These are phyloP conservation scores for Drosophila obscura DNA, from an alignment of 1,140 invertebrate genomes.

Conservation along the genomic window DNA sequence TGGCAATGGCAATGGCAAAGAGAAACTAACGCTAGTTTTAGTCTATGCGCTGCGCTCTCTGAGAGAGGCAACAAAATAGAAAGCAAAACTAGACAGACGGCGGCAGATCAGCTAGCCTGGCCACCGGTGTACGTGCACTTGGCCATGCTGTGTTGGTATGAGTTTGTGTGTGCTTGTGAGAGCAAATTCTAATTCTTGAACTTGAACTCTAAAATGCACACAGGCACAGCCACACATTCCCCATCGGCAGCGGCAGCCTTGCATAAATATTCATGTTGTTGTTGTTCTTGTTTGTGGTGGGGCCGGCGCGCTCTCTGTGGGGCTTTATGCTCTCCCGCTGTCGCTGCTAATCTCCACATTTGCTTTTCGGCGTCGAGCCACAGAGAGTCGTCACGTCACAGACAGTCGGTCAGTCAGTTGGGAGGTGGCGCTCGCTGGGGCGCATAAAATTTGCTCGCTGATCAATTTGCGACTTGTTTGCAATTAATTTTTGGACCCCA, in stretches of 20 bases:
- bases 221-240: slow-evolving; percentile 30
- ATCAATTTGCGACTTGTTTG: slow-evolving; percentile 56
- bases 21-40: slow-evolving; percentile 69
- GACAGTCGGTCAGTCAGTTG: slow-evolving; percentile 33
- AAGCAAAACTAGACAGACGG: slow-evolving; percentile 51
- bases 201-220: slow-evolving; percentile 79
- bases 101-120: slow-evolving; percentile 17
- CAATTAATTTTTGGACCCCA: slow-evolving; percentile 70
- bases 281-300: slow-evolving; percentile 38
- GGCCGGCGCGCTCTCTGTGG: slow-evolving; percentile 34
- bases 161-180: slow-evolving; percentile 23
- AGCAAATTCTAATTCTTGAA: slow-evolving; percentile 76
- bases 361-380: no score
- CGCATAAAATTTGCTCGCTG: slow-evolving; percentile 36
- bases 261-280: slow-evolving; percentile 10
- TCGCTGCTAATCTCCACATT: slow-evolving; percentile 1
- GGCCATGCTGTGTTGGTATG: slow-evolving; percentile 32
- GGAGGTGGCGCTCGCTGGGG: slow-evolving; percentile 42
- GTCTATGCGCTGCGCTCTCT: slow-evolving; percentile 51
- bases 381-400: background rate
- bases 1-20: slow-evolving; percentile 23
- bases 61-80: slow-evolving; percentile 56
- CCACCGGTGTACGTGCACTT: slow-evolving; percentile 67
- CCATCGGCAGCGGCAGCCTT: no score
- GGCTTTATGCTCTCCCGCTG: slow-evolving; percentile 19